These are phyloP conservation scores for Lathamus discolor DNA, from an alignment of 2,113 vertebrate species.

Conservation along the genomic window DNA sequence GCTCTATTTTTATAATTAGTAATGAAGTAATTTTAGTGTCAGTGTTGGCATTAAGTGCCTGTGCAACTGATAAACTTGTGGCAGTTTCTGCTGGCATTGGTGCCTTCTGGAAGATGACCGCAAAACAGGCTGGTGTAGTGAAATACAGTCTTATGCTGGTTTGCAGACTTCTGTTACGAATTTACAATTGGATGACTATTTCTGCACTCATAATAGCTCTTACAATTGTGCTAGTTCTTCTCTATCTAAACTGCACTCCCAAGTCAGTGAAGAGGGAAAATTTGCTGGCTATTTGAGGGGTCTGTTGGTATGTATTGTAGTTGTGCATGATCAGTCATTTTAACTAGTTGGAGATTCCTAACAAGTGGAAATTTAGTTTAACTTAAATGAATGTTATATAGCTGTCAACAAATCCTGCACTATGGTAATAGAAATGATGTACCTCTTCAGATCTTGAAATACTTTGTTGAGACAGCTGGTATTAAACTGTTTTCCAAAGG, in stretches of 20 bases:
- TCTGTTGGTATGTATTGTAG: background rate
- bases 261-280: background rate
- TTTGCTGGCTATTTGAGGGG: background rate
- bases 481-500: background rate
- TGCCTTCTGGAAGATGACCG: background rate
- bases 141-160: background rate
- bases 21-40: background rate
- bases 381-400: background rate
- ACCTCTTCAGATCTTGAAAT: background rate
- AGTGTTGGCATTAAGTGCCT: background rate
- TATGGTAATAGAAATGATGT: background rate
- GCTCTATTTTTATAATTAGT: background rate
- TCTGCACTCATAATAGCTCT: background rate
- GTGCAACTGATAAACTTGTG: background rate
- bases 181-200: background rate
- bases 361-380: background rate
- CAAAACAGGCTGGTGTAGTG: background rate
- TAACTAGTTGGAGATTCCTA: background rate
- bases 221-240: background rate
- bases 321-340: background rate
- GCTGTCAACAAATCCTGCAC: background rate
- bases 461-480: background rate
- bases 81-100: background rate
- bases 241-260: background rate
- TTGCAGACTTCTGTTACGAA: background rate